These are phyloP conservation scores for Carabus problematicus DNA, from an alignment of 2,888 invertebrate genomes.

Conservation along the genomic window DNA sequence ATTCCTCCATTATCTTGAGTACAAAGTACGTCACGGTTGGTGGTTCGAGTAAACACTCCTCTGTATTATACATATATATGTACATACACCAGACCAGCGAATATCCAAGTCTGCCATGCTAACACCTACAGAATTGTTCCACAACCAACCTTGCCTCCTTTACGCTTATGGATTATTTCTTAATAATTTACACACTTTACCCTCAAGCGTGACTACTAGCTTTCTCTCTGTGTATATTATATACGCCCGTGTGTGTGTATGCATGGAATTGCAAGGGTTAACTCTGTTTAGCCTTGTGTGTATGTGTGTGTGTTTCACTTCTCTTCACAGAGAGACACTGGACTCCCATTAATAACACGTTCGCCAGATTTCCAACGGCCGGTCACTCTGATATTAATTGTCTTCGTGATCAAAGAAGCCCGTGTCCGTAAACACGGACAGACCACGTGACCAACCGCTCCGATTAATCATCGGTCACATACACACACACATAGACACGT, in stretches of 20 bases:
- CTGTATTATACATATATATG: too few relatives aligned
- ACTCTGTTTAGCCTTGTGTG: neutral
- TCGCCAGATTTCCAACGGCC: slow-evolving; percentile 36
- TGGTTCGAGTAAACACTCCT: too few relatives aligned
- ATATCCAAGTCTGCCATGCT: too few relatives aligned
- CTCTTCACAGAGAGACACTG: slow-evolving; percentile 1
- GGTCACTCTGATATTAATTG: slow-evolving; percentile 43
- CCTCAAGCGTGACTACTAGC: slow-evolving; percentile 5
- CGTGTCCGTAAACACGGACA: slow-evolving; percentile 38
- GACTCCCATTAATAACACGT: slow-evolving; percentile 39
- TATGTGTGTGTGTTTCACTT: neutral
- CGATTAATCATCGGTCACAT: slow-evolving; percentile 37
- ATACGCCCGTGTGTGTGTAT: neutral
- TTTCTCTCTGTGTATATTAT: too few relatives aligned
- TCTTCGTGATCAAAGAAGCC: slow-evolving; percentile 43
- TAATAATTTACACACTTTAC: slow-evolving; percentile 24
- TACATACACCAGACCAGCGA: too few relatives aligned
- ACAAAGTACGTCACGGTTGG: slow-evolving; percentile 31
- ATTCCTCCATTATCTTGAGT: slow-evolving; percentile 40
- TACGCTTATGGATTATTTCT: slow-evolving; percentile 32
- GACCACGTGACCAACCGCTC: slow-evolving; percentile 30
- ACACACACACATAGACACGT: too few relatives aligned
- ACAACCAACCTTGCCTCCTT: slow-evolving; percentile 6
- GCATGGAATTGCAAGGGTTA: neutral
- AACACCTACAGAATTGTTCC: neutral